Evolutionary conservation across 2,888 invertebrate genomes (phyloP).

Genomic region (Zhuqinia jingwanae): DNA sequence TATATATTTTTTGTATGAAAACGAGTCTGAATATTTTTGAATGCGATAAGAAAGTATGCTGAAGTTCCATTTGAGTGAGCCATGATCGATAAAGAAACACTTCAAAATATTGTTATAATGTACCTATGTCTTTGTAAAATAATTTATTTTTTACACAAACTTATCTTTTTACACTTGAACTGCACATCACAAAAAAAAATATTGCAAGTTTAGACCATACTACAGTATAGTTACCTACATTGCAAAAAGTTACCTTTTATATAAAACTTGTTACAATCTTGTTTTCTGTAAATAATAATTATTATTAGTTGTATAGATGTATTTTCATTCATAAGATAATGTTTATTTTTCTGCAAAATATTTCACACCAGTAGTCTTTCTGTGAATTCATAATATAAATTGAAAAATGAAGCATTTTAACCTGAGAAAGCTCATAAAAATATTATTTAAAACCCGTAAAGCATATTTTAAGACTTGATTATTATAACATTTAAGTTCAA

Average conservation of each 20-base stretch:
- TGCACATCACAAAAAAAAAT: no score
- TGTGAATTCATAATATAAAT: background rate
- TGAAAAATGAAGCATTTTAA: constrained; percentile 2
- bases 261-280: constrained; percentile 30
- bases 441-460: no score
- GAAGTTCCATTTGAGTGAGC: no score
- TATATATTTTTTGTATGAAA: background rate
- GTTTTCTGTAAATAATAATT: background rate
- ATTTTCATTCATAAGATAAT: background rate
- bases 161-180: no score
- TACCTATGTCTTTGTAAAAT: no score
- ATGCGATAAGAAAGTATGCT: no score
- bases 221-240: background rate
- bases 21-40: background rate
- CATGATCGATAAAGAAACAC: no score
- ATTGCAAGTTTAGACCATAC: no score
- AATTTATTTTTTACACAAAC: no score
- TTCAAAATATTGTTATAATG: no score
- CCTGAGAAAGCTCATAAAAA: constrained; percentile 24
- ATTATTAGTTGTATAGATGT: background rate
- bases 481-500: no score
- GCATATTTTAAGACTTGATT: background rate
- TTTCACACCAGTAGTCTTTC: background rate
- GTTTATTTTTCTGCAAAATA: background rate
- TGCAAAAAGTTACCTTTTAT: constrained; percentile 7